Evolutionary conservation across 2,888 invertebrate genomes (phyloP).

Genomic region (Shargacucullia verbasci): DNA sequence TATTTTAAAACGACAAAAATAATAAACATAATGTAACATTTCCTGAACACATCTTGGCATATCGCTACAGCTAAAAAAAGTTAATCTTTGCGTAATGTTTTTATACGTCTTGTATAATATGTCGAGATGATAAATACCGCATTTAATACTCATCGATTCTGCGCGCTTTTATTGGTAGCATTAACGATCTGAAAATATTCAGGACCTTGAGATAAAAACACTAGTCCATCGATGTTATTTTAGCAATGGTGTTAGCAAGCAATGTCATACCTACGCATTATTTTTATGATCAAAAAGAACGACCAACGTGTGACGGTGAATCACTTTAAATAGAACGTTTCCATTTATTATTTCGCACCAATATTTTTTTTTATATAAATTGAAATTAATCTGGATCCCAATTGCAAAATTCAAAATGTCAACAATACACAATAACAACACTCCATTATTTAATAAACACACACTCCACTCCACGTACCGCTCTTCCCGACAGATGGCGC

Average conservation of each 20-base stretch:
- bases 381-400: conserved; percentile 4
- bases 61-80: conserved; percentile 30
- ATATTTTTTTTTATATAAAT: not conserved
- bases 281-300: conserved; percentile 44
- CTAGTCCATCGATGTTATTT: conserved; percentile 61
- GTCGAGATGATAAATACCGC: conserved; percentile 53
- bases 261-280: conserved; percentile 46
- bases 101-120: conserved; percentile 25
- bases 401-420: conserved; percentile 19
- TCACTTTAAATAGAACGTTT: conserved; percentile 9
- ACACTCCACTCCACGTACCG: conserved; percentile 89
- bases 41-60: conserved; percentile 18
- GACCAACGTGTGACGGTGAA: conserved; percentile 19
- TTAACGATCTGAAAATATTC: conserved; percentile 60
- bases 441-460: conserved; percentile 23
- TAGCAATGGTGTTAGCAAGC: conserved; percentile 38
- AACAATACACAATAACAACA: conserved; percentile 33
- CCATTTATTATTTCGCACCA: not conserved
- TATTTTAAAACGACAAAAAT: not conserved
- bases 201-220: conserved; percentile 61
- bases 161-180: conserved; percentile 45
- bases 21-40: conserved; percentile 1
- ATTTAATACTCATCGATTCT: conserved; percentile 58
- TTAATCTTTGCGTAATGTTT: conserved; percentile 22
- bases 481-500: conserved; percentile 97